Conservation (phyloP, 2,113 vertebrate genomes). For the Oreotrochilus melanogaster region DNA sequence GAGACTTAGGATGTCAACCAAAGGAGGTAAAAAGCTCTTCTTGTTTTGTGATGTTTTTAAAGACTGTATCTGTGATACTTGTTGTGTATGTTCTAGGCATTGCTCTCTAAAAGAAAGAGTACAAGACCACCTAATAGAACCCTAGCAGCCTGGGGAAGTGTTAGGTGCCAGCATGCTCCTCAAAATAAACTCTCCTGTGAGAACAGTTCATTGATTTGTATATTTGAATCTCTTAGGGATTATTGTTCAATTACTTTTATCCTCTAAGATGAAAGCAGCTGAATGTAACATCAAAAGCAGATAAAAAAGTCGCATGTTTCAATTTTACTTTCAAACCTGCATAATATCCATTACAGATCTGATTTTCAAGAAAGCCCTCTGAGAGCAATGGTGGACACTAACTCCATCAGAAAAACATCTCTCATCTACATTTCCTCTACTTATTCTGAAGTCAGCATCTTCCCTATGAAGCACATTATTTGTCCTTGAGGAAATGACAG, state of each 20-base stretch:
- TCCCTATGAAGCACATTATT: background rate
- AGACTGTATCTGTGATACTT: background rate
- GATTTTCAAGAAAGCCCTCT: conserved; percentile 38
- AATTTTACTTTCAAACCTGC: conserved; percentile 62
- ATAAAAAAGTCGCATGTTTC: conserved; percentile 48
- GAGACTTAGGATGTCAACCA: background rate
- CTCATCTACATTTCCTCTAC: conserved; percentile 15
- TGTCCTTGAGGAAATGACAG: conserved; percentile 42
- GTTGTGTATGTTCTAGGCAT: background rate
- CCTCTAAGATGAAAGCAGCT: conserved; percentile 58
- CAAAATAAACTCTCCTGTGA: conserved; percentile 47
- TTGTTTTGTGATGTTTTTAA: background rate
- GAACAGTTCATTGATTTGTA: conserved; percentile 69
- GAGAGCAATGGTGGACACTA: conserved; percentile 7
- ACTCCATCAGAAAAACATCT: conserved; percentile 14
- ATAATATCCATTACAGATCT: conserved; percentile 45
- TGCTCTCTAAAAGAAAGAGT: background rate
- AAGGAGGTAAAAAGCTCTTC: background rate
- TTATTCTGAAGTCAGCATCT: background rate
- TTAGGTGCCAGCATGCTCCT: background rate
- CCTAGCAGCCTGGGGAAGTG: background rate
- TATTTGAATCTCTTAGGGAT: conserved; percentile 60
- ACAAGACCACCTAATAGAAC: background rate
- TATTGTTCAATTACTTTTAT: conserved; percentile 70
- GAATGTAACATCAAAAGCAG: conserved; percentile 65